Evolutionary conservation across 1,140 invertebrate genomes (phyloP).

Genomic region (Anoplophora glabripennis): DNA sequence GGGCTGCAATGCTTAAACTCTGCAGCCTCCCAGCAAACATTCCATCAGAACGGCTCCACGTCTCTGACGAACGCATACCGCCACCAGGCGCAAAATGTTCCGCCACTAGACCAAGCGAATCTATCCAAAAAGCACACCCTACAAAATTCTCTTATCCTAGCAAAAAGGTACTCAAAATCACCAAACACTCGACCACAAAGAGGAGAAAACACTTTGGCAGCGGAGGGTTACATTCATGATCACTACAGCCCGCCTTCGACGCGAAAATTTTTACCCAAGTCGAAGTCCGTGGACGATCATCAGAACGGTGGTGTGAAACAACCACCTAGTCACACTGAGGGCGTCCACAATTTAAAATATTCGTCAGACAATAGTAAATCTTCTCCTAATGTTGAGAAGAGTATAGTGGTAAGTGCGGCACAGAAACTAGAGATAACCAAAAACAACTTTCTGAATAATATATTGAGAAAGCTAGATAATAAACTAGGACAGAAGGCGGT

Average conservation of each 20-base stretch:
- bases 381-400: slow-evolving; percentile 12
- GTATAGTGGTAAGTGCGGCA: slow-evolving; percentile 3
- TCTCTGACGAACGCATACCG: not conserved
- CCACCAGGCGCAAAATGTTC: not conserved
- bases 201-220: slow-evolving; percentile 7
- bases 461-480: slow-evolving; percentile 25
- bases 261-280: slow-evolving; percentile 16
- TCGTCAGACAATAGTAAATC: slow-evolving; percentile 10
- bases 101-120: not conserved
- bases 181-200: slow-evolving; percentile 13
- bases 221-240: slow-evolving; percentile 37
- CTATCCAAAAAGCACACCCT: slow-evolving; percentile 8
- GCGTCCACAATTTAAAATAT: not conserved
- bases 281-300: slow-evolving; percentile 17
- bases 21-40: slow-evolving; percentile 19
- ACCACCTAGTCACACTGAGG: not conserved
- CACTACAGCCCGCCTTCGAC: slow-evolving; percentile 36
- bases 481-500: slow-evolving; percentile 6
- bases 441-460: slow-evolving; percentile 5
- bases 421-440: not conserved
- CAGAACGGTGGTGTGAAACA: not conserved
- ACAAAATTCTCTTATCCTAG: slow-evolving; percentile 31
- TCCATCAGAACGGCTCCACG: slow-evolving; percentile 14
- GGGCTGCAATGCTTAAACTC: slow-evolving; percentile 30
- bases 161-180: slow-evolving; percentile 21